phyloP scores from a whole-genome alignment of 2,113 vertebrate genomes.

The Albula goreensis region DNA sequence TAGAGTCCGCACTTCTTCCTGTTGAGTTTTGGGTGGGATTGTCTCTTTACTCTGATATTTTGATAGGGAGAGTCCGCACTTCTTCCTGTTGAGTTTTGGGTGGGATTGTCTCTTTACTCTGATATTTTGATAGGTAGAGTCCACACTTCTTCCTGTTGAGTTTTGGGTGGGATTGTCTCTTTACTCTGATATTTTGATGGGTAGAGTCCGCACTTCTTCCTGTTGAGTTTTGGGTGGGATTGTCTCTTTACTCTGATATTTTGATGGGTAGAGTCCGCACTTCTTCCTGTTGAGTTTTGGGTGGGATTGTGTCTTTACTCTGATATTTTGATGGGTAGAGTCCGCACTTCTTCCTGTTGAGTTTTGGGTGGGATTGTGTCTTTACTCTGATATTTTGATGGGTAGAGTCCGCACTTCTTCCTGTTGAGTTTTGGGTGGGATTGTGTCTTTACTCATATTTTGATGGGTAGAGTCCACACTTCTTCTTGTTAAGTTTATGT shows the following conservation, averaged over 20 bases:
- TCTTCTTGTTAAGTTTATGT: constrained; percentile 10
- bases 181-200: constrained; percentile 13
- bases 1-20: not conserved
- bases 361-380: constrained; percentile 12
- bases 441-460: not conserved
- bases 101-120: not conserved
- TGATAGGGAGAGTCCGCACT: constrained; percentile 3
- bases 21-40: constrained; percentile 18
- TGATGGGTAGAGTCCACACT: constrained; percentile 3
- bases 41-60: not conserved
- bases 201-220: not conserved
- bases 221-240: constrained; percentile 20
- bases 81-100: constrained; percentile 18
- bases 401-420: not conserved
- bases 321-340: constrained; percentile 11
- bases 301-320: not conserved
- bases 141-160: constrained; percentile 2
- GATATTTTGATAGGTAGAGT: constrained; percentile 8
- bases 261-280: constrained; percentile 6
- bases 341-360: constrained; percentile 5
- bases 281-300: constrained; percentile 16
- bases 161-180: constrained; percentile 15
- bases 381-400: constrained; percentile 14
- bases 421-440: constrained; percentile 19
- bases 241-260: not conserved